Conservation (phyloP, 2,113 vertebrate genomes). For the Hippoglossus stenolepis region DNA sequence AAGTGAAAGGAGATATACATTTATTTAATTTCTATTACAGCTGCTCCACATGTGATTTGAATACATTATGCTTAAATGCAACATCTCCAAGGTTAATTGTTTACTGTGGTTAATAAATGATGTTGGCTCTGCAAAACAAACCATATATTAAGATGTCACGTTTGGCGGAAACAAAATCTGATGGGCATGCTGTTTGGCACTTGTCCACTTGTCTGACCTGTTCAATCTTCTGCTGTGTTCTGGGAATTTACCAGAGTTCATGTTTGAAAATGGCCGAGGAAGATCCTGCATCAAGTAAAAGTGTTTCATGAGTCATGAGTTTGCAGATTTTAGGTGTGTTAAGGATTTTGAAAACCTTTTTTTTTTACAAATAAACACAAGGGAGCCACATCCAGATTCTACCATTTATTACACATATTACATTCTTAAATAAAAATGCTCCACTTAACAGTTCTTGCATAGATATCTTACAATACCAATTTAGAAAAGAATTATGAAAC, state of each 20-base stretch:
- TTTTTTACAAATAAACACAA: slow-evolving; percentile 13
- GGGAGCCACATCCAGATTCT: slow-evolving; percentile 86
- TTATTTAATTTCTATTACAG: not conserved
- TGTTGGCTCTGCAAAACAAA: not conserved
- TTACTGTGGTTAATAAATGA: not conserved
- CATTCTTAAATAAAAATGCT: slow-evolving; percentile 99
- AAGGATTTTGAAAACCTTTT: not conserved
- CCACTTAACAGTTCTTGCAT: slow-evolving; percentile 99
- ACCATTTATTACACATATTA: slow-evolving; percentile 99
- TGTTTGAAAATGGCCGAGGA: no score
- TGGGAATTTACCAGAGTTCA: no score
- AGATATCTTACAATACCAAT: slow-evolving; percentile 99
- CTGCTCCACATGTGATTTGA: no score
- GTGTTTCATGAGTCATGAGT: not conserved
- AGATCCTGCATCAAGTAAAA: no score
- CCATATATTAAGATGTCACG: not conserved
- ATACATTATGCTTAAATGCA: no score
- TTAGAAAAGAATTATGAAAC: slow-evolving; percentile 99
- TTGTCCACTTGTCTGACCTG: no score
- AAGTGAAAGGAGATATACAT: no score
- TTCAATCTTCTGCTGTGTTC: no score
- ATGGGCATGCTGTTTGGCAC: not conserved
- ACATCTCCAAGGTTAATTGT: no score
- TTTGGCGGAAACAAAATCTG: not conserved
- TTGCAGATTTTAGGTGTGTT: not conserved